Evolutionary conservation across 2,888 invertebrate genomes (phyloP), one percentile per base, ranked within the genome.

Genomic region (Agrypnus murinus): DNA sequence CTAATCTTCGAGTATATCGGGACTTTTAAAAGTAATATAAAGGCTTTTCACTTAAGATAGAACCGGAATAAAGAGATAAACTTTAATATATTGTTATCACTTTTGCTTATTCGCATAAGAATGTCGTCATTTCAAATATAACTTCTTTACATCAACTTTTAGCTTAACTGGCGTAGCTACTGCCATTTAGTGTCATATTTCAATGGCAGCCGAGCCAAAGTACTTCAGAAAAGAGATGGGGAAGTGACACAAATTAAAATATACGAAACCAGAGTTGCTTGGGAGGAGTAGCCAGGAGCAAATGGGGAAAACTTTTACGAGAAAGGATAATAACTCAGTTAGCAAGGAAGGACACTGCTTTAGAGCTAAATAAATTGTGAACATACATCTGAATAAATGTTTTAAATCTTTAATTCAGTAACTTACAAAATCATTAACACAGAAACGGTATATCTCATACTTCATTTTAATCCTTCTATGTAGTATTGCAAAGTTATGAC

Each of bases 301-400:
- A 81, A 81, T 81, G 79, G 80, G 77, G 59, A 76, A 81, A 82
- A 82, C 81, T 82, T 82, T 81, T 79, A 78, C 81, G 78, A 78
- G 79, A 81, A 81, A 81, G 82, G 80, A 80, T 81, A 81, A 82
- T 82, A 82, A 82, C 81, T 82, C 81, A 82, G 81, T 82, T 82
- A 82, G 81, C 74, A 75, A 75, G 76, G 78, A 80, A 79, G 77
- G 79, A 79, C 79, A 75, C 74, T 74, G 77, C 74, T 77, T 77
- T 73, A 74, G 75, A 71, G 75, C 76, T 78, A 80, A 78, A 80
- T 80, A 79, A 81, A 79, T 80, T 55, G 43, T 31, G 45, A 40
- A 66, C 57, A 38, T 50, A 64, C 32, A 57, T 68, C 62, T 68
- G 57, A 63, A 68, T 68, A 68, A 62, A 63, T 63, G 62, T 17